Conservation (phyloP, 2,797 vertebrate genomes). For the Mus caroli region DNA sequence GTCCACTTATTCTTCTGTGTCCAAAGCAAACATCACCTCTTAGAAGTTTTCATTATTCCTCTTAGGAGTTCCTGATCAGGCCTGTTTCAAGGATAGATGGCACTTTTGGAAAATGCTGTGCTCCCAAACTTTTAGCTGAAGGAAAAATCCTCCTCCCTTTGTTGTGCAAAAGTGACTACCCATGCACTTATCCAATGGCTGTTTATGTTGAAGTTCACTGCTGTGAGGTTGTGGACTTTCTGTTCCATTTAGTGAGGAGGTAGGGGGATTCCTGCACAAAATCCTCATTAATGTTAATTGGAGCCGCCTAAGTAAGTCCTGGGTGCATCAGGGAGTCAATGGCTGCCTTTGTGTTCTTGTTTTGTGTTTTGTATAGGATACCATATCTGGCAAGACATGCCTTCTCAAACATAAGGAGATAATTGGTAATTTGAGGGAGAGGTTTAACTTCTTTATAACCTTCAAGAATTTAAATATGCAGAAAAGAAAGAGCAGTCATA, state of each 20-base stretch:
- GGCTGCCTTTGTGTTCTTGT: constrained; percentile 70
- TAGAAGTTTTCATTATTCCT: background rate
- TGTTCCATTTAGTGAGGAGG: constrained; percentile 51
- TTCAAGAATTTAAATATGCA: constrained; percentile 64
- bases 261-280: constrained; percentile 67
- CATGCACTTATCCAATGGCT: constrained; percentile 3
- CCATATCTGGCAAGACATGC: constrained; percentile 61
- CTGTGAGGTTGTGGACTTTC: constrained; percentile 74
- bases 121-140: constrained; percentile 35
- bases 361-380: constrained; percentile 62
- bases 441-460: constrained; percentile 66
- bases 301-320: constrained; percentile 75
- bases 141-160: constrained; percentile 46
- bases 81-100: background rate
- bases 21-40: background rate
- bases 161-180: constrained; percentile 44
- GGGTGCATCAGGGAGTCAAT: constrained; percentile 23
- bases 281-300: constrained; percentile 78
- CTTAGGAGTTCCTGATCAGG: background rate
- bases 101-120: background rate
- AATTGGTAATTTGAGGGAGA: constrained; percentile 76
- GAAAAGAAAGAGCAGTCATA: constrained; percentile 65
- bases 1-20: background rate
- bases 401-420: constrained; percentile 69
- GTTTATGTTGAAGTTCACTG: constrained; percentile 56